Conservation (phyloP, 1,140 invertebrate species). For the Caenorhabditis remanei region DNA sequence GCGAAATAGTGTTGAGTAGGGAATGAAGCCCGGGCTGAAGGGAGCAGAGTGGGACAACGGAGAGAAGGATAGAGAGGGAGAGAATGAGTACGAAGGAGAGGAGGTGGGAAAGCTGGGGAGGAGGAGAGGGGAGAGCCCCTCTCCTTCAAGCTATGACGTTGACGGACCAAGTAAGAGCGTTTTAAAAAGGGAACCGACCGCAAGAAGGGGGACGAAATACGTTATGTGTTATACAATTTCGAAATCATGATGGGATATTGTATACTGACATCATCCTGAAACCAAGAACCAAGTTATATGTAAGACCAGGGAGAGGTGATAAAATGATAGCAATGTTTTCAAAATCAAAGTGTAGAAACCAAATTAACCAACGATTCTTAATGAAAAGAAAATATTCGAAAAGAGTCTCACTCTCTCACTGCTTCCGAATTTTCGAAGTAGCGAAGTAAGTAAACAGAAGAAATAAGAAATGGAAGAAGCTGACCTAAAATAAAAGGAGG, state of each 20-base stretch:
- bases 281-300: background rate
- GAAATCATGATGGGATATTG: background rate
- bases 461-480: background rate
- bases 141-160: conserved; percentile 8
- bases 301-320: background rate
- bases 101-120: conserved; percentile 4
- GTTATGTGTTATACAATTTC: background rate
- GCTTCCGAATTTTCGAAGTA: background rate
- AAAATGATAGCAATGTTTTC: background rate
- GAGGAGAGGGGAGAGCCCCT: conserved; percentile 23
- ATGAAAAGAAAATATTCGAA: background rate
- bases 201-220: background rate
- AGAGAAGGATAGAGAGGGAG: conserved; percentile 9
- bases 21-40: conserved; percentile 7
- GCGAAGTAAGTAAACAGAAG: background rate
- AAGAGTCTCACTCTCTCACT: background rate
- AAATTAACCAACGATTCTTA: too few relatives aligned
- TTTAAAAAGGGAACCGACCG: background rate
- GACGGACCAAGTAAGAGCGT: conserved; percentile 47
- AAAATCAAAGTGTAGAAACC: too few relatives aligned
- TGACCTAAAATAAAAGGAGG: conserved; percentile 41
- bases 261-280: background rate
- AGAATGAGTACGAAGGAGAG: conserved; percentile 26
- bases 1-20: conserved; percentile 28
- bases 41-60: background rate